Evolutionary conservation across 2,113 vertebrate genomes (phyloP).

Genomic region (Zosterops japonicus): DNA sequence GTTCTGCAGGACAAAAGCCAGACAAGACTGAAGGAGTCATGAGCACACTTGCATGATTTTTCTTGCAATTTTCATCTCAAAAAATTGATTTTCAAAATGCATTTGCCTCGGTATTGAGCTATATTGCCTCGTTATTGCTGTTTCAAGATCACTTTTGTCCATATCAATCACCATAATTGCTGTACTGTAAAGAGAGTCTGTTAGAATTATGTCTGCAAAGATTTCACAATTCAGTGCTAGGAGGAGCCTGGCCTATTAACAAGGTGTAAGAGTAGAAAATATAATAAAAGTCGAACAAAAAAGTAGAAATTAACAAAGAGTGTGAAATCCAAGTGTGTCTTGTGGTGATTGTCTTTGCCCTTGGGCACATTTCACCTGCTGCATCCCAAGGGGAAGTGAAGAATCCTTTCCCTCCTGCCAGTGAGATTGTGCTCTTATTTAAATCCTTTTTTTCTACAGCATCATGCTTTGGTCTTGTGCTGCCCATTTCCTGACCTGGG

Average conservation of each 20-base stretch:
- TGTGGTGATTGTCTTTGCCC: neutral
- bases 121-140: neutral
- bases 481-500: neutral
- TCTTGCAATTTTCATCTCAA: neutral
- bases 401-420: neutral
- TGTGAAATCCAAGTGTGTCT: neutral
- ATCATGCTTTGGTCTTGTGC: neutral
- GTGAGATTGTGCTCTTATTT: neutral
- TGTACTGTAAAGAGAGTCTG: neutral
- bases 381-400: neutral
- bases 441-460: neutral
- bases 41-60: neutral
- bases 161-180: slow-evolving; percentile 17
- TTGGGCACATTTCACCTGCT: neutral
- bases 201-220: neutral
- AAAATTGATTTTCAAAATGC: slow-evolving; percentile 16
- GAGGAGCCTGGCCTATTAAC: neutral
- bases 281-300: too few species aligned
- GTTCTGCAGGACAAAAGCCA: slow-evolving; percentile 12
- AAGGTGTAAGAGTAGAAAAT: neutral
- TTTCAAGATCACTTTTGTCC: slow-evolving; percentile 31
- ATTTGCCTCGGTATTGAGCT: neutral
- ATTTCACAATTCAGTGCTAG: neutral
- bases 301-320: neutral
- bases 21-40: neutral